Percentiles rank a stretch among this genome's conserved stretches.
These are phyloP conservation scores for Nomada ferruginata DNA, from an alignment of 2,888 invertebrate genomes.

Conservation along the genomic window DNA sequence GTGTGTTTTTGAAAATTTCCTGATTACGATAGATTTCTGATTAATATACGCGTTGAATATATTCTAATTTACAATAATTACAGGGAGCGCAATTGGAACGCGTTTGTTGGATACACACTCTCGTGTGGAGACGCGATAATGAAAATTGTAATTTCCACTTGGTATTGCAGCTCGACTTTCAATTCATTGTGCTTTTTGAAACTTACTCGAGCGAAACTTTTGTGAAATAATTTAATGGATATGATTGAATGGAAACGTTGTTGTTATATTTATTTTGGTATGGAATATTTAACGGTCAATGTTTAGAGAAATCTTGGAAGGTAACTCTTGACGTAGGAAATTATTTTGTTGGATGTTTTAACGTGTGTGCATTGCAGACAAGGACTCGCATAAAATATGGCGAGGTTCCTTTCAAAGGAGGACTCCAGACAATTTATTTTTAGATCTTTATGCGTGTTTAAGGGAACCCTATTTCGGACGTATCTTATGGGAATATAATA, in stretches of 20 bases:
- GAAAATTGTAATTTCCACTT: conserved; percentile 42
- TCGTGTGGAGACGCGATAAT: conserved; percentile 22
- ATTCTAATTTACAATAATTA: conserved; percentile 42
- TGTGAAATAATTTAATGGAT: neutral
- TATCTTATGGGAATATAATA: conserved; percentile 39
- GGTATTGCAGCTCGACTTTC: conserved; percentile 1
- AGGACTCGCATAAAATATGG: conserved; percentile 42
- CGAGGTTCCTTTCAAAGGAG: conserved; percentile 58
- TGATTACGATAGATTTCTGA: conserved; percentile 35
- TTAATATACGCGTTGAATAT: conserved; percentile 31
- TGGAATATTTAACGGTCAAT: no score
- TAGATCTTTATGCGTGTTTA: conserved; percentile 63
- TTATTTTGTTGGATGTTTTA: neutral
- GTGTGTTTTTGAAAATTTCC: conserved; percentile 30
- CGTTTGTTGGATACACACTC: conserved; percentile 30
- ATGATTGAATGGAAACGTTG: neutral
- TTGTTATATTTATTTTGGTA: neutral
- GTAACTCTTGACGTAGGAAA: neutral
- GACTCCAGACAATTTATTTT: conserved; percentile 64
- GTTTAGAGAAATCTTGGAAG: neutral
- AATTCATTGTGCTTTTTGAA: neutral
- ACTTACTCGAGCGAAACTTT: neutral
- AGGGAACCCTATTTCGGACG: conserved; percentile 59
- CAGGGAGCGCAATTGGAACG: conserved; percentile 17
- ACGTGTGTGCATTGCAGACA: neutral